These are phyloP conservation scores for Tridacna crocea DNA, from an alignment of 2,888 invertebrate species.

Conservation along the genomic window DNA sequence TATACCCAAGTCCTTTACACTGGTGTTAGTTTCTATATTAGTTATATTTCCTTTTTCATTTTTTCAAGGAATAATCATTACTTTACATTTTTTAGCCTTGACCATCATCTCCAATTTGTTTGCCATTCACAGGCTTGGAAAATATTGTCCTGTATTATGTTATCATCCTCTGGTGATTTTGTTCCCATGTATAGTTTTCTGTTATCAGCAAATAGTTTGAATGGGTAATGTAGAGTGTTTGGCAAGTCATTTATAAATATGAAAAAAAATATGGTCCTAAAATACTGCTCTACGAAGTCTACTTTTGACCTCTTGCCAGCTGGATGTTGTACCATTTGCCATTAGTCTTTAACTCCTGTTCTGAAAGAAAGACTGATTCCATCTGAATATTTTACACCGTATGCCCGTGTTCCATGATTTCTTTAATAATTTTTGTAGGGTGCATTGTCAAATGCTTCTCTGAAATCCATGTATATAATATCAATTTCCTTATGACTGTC, in stretches of 20 bases:
- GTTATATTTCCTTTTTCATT: neutral
- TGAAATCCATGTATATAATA: too few relatives aligned
- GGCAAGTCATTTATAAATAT: neutral
- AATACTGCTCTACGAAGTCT: neutral
- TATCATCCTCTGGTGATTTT: neutral
- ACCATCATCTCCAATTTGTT: neutral
- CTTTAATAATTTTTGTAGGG: too few relatives aligned
- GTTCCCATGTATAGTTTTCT: neutral
- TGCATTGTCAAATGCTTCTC: too few relatives aligned
- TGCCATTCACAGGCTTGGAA: neutral
- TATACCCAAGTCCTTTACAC: neutral
- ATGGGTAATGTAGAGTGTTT: neutral
- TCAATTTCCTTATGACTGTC: too few relatives aligned
- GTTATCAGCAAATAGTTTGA: neutral
- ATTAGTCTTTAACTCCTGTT: neutral
- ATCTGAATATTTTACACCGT: too few relatives aligned
- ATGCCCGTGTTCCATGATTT: too few relatives aligned
- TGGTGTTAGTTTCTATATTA: neutral
- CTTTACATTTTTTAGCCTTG: neutral
- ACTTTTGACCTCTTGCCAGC: neutral
- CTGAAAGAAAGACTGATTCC: neutral
- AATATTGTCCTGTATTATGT: neutral
- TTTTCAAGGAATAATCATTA: neutral
- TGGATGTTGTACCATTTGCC: neutral
- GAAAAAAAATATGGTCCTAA: neutral